Percentiles rank a stretch among this genome's conserved stretches.
Evolutionary conservation across 2,797 vertebrate species (phyloP).

Genomic region (Diglossa cyanea): DNA sequence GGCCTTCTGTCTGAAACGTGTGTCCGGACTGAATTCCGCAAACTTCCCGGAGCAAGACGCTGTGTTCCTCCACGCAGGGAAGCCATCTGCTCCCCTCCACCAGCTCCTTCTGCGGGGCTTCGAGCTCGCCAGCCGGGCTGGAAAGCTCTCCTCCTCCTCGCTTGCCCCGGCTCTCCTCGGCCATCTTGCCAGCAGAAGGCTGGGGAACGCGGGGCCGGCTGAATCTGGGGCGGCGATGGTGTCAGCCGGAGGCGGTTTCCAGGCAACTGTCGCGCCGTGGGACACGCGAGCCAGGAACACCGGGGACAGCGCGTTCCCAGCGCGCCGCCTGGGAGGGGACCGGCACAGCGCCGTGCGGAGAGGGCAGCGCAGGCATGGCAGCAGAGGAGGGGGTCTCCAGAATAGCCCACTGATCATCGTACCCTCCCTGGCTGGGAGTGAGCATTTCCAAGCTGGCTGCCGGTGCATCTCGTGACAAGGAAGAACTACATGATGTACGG

Average conservation of each 20-base stretch:
- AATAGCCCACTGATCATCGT: rapidly evolving
- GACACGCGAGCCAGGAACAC: constrained; percentile 16
- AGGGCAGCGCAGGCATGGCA: neutral
- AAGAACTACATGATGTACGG: rapidly evolving
- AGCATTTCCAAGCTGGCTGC: neutral
- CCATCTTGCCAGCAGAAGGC: neutral
- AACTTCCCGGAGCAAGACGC: neutral
- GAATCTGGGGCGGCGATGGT: constrained; percentile 46
- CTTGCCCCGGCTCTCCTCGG: neutral
- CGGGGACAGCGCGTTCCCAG: neutral
- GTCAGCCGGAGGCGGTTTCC: constrained; percentile 62
- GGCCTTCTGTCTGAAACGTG: neutral
- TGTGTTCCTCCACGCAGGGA: neutral
- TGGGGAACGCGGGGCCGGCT: neutral
- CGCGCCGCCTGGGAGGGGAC: neutral
- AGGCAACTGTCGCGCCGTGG: constrained; percentile 49
- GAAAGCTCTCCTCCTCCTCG: neutral
- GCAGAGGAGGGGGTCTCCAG: neutral
- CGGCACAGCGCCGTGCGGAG: neutral
- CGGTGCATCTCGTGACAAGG: rapidly evolving
- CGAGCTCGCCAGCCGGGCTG: neutral
- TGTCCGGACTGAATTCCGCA: neutral
- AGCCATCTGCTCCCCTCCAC: constrained; percentile 36
- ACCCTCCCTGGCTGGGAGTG: neutral
- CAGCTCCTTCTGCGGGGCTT: constrained; percentile 50